Evolutionary conservation across 2,797 vertebrate species (phyloP).

Genomic region (Melanotaenia maccullochi): DNA sequence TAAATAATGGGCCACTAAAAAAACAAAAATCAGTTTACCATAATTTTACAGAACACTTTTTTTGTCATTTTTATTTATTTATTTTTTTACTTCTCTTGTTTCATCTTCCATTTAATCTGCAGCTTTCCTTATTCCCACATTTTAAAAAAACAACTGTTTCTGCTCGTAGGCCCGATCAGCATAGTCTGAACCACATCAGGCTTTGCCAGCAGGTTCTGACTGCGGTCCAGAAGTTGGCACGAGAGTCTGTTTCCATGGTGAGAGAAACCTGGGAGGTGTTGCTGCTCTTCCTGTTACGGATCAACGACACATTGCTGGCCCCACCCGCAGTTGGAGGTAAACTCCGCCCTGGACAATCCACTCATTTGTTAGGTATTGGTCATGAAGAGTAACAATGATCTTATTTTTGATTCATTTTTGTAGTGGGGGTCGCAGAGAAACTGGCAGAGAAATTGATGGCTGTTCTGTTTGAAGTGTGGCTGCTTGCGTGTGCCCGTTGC

Average conservation of each 20-base stretch:
- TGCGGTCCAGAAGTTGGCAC: constrained; percentile 95
- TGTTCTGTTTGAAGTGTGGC: constrained; percentile 96
- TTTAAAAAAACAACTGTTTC: constrained; percentile 13
- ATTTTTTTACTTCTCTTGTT: neutral
- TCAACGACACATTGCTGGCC: constrained; percentile 94
- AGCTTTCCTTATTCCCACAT: neutral
- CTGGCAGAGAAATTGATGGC: constrained; percentile 94
- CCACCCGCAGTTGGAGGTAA: constrained; percentile 93
- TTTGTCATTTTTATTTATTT: neutral
- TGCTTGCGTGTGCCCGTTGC: constrained; percentile 92
- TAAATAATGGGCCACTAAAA: neutral
- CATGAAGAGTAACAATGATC: neutral
- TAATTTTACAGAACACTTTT: neutral
- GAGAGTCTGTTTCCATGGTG: constrained; percentile 89
- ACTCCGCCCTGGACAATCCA: constrained; percentile 8
- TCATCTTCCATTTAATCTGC: neutral
- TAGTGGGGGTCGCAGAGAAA: constrained; percentile 94
- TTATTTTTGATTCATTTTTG: neutral
- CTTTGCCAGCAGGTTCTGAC: constrained; percentile 94
- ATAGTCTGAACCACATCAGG: constrained; percentile 89
- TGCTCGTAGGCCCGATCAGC: constrained; percentile 85
- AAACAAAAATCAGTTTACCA: neutral
- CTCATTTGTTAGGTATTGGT: constrained; percentile 6
- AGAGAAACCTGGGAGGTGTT: constrained; percentile 98
- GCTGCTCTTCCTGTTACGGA: constrained; percentile 93